Base-by-base conservation (phyloP, 2,888 invertebrate genomes). In the Chloroclysta siterata region DNA sequence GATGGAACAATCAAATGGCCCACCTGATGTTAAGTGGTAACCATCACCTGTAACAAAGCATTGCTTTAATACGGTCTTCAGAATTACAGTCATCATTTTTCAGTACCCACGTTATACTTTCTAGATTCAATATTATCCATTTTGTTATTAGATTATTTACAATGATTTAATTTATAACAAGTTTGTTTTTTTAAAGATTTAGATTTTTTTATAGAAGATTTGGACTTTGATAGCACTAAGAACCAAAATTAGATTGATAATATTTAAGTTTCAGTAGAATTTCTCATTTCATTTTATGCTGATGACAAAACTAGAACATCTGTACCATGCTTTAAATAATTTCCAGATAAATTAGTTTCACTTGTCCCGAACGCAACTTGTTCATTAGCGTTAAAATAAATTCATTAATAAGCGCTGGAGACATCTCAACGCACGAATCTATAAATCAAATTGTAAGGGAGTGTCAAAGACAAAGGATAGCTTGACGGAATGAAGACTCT, bases 361-460 rank as follows among this genome's bases (percentile, higher is more conserved):
- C 92, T 92, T 92, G 91, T 90, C 85, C 79, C 76, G 77, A 90
- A 88, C 87, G 89, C 81, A 85, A 87, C 83, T 91, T 88, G 89
- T 92, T 93, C 92, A 92, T 93, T 93, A 92, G 86, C 84, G 89
- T 90, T 92, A 88, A 90, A 92, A 93, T 92, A 90, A 91, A 92
- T 90, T 92, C 91, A 92, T 93, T 93, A 92, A 93, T 92, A 90
- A 90, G 87, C 82, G 79, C 71, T 63, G 76, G 87, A 88, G 90
- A 91, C 90, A 89, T 85, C 84, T 90, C 89, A 87, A 85, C 90
- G 90, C 78, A 85, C 79, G 83, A 85, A 87, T 89, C 90, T 90
- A 92, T 93, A 92, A 92, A 93, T 93, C 92, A 93, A 92, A 92
- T 90, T 88, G 89, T 88, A 85, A 89, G 92, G 90, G 92, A 86